Evolutionary conservation across 2,888 invertebrate genomes (phyloP).

Genomic region (Asteroscopus sphinx): DNA sequence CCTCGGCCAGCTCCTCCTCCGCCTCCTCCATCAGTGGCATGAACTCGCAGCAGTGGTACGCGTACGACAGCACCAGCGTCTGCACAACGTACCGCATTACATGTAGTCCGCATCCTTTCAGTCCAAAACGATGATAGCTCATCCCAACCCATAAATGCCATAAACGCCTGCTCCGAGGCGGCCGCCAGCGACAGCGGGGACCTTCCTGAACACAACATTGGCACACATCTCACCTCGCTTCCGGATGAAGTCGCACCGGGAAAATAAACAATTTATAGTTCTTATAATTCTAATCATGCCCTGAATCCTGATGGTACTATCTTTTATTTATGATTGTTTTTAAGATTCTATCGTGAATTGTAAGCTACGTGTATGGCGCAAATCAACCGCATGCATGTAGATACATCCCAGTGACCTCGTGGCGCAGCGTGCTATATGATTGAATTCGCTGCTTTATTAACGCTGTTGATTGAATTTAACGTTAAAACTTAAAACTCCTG

Average conservation of each 20-base stretch:
- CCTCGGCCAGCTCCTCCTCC: conserved; percentile 88
- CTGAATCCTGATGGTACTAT: background rate
- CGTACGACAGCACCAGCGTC: conserved; percentile 96
- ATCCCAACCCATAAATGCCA: too few relatives aligned
- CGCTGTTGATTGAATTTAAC: too few relatives aligned
- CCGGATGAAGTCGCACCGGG: conserved; percentile 17
- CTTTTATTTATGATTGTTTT: too few relatives aligned
- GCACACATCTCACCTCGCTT: conserved; percentile 9
- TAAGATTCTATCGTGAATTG: too few relatives aligned
- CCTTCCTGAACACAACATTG: conserved; percentile 15
- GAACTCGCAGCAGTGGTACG: conserved; percentile 99
- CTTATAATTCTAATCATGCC: background rate
- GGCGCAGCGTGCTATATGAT: too few relatives aligned
- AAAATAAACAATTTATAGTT: conserved; percentile 12
- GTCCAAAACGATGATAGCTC: too few relatives aligned
- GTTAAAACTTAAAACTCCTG: too few relatives aligned
- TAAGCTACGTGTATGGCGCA: too few relatives aligned
- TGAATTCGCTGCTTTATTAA: too few relatives aligned
- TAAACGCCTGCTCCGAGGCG: too few relatives aligned
- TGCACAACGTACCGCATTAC: conserved; percentile 70
- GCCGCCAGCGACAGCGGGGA: conserved; percentile 13
- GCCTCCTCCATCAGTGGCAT: conserved; percentile 91
- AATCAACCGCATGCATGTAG: too few relatives aligned
- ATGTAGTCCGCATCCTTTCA: background rate
- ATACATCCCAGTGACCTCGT: too few relatives aligned